These are phyloP conservation scores for Lepus americanus DNA, from an alignment of 2,113 vertebrate genomes.

Conservation along the genomic window DNA sequence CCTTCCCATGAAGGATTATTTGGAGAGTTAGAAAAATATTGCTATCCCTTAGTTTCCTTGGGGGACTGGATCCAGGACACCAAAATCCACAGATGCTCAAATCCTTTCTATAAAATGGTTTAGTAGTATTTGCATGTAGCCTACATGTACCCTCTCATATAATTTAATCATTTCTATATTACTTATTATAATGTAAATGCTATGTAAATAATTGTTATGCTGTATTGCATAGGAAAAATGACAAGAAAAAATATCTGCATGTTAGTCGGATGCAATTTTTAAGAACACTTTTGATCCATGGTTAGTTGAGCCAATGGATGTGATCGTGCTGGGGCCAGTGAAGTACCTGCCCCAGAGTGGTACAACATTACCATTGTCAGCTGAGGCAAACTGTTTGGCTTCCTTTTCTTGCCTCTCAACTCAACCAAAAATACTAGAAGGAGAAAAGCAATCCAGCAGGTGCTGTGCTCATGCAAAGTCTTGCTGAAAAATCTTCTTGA, in stretches of 20 bases:
- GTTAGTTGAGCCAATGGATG: not conserved
- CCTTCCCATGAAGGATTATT: not conserved
- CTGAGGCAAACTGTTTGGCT: rapidly evolving
- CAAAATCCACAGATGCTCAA: not conserved
- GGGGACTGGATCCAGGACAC: not conserved
- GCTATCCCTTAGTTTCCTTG: too few species aligned
- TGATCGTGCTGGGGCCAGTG: not conserved
- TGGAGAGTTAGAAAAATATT: conserved; percentile 36
- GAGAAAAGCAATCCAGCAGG: not conserved
- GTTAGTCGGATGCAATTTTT: not conserved
- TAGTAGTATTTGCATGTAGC: not conserved
- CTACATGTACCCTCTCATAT: not conserved
- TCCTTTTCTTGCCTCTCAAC: not conserved
- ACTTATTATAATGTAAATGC: not conserved
- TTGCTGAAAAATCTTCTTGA: not conserved
- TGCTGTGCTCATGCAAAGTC: rapidly evolving
- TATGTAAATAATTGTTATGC: not conserved
- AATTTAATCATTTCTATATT: not conserved
- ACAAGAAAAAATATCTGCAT: not conserved
- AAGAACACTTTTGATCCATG: not conserved
- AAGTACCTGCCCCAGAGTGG: not conserved
- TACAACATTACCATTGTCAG: too few species aligned
- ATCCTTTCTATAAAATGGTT: not conserved
- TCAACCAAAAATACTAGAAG: not conserved
- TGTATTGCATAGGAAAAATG: not conserved